Percentiles rank a stretch among this genome's conserved stretches.
phyloP scores from a whole-genome alignment of 1,140 invertebrate species.

The Zophobas morio region DNA sequence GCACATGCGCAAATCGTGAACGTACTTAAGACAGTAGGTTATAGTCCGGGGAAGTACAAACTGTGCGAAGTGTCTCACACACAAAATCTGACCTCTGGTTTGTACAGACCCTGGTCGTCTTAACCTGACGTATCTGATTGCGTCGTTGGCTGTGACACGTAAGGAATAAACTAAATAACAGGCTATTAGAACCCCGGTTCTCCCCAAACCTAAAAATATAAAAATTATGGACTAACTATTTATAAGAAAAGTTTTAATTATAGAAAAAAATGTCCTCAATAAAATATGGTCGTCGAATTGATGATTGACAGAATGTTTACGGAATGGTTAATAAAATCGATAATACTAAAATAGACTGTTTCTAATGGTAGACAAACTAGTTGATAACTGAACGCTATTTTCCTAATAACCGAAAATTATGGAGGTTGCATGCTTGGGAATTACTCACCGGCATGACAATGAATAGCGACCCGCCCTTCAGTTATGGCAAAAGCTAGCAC shows the following conservation, averaged over 20 bases:
- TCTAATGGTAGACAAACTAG: neutral
- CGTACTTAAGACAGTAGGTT: constrained; percentile 79
- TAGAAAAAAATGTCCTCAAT: constrained; percentile 10
- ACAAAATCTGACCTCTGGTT: constrained; percentile 85
- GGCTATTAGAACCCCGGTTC: constrained; percentile 90
- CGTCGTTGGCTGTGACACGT: constrained; percentile 83
- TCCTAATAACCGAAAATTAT: neutral
- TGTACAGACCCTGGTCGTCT: constrained; percentile 86
- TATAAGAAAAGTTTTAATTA: too few relatives aligned
- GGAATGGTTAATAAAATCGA: constrained; percentile 26
- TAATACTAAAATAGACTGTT: constrained; percentile 24
- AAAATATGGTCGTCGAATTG: constrained; percentile 18
- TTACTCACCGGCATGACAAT: constrained; percentile 88
- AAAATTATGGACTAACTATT: neutral
- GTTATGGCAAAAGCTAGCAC: constrained; percentile 87
- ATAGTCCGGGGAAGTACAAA: constrained; percentile 86
- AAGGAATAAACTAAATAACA: constrained; percentile 88
- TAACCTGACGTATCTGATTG: constrained; percentile 85
- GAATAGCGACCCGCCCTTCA: constrained; percentile 89
- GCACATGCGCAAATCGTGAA: neutral
- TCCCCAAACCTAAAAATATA: constrained; percentile 77
- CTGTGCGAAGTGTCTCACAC: constrained; percentile 87
- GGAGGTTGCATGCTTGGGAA: constrained; percentile 17
- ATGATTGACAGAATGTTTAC: constrained; percentile 34
- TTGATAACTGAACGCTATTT: neutral